Percentiles rank a stretch among this genome's conserved stretches.
These are phyloP conservation scores for Megalopta genalis DNA, from an alignment of 1,140 invertebrate genomes.

Conservation along the genomic window DNA sequence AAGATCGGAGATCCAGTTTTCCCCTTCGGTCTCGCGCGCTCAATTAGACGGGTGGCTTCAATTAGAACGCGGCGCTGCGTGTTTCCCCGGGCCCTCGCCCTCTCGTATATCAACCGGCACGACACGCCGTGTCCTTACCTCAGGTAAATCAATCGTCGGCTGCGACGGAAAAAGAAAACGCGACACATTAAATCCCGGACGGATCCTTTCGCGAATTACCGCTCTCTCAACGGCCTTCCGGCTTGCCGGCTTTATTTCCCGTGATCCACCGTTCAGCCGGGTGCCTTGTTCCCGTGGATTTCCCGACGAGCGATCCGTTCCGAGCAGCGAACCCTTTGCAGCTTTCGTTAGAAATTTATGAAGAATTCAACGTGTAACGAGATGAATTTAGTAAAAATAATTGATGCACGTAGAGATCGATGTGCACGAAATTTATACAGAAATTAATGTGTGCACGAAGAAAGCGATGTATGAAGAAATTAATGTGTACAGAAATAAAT, in stretches of 20 bases:
- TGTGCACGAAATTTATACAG: too few relatives aligned
- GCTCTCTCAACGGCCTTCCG: constrained; percentile 38
- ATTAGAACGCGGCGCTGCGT: neutral
- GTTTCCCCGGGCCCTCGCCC: neutral
- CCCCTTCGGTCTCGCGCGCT: neutral
- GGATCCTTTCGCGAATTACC: constrained; percentile 22
- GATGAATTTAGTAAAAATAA: too few relatives aligned
- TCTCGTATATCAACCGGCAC: neutral
- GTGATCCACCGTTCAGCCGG: neutral
- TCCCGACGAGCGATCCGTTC: neutral
- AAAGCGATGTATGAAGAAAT: too few relatives aligned
- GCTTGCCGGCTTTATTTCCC: constrained; percentile 23
- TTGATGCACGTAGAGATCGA: too few relatives aligned
- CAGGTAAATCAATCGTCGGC: neutral
- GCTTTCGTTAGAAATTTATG: too few relatives aligned
- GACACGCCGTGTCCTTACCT: too few relatives aligned
- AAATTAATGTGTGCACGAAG: too few relatives aligned
- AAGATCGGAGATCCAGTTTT: neutral
- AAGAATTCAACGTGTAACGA: too few relatives aligned
- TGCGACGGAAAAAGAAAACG: constrained; percentile 8
- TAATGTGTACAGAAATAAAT: too few relatives aligned
- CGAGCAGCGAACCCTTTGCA: too few relatives aligned
- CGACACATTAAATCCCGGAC: constrained; percentile 20
- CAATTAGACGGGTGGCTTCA: constrained; percentile 14
- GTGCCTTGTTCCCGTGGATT: neutral